Conservation (phyloP, 2,888 invertebrate species). For the Oxyteleia sp. region DNA sequence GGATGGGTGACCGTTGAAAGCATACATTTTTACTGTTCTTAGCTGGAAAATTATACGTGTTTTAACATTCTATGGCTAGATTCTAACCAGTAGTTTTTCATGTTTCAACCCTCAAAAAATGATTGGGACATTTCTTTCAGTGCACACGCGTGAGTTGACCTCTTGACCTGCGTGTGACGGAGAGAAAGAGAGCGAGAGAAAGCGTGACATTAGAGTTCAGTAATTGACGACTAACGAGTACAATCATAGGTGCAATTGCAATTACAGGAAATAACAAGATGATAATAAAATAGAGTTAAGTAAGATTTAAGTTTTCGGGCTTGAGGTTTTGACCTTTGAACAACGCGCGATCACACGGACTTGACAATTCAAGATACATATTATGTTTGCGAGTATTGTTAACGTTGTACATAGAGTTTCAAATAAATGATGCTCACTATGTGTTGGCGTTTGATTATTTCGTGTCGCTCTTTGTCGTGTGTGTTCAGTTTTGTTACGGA, state of each 20-base stretch:
- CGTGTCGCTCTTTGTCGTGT: no score
- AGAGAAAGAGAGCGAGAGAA: not conserved
- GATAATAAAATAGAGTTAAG: not conserved
- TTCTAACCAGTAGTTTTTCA: no score
- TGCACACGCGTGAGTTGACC: constrained; percentile 24
- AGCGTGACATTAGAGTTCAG: constrained; percentile 12
- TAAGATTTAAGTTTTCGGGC: not conserved
- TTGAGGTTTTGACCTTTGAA: not conserved
- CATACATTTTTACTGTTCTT: no score
- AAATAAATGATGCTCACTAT: constrained; percentile 41
- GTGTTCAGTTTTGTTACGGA: no score
- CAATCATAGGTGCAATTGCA: constrained; percentile 37
- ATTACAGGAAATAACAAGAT: not conserved
- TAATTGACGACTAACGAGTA: constrained; percentile 11
- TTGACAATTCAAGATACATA: not conserved
- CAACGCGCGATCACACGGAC: not conserved
- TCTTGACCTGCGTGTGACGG: constrained; percentile 24
- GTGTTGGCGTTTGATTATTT: constrained; percentile 13
- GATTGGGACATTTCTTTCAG: no score
- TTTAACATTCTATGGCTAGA: no score
- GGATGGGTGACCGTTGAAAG: no score
- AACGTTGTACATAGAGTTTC: constrained; percentile 52
- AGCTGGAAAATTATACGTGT: no score
- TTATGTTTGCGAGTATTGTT: constrained; percentile 39
- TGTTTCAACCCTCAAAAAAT: no score